A percentile compares a stretch with the other conserved stretches of the same genome.
These are phyloP conservation scores for Furcula furcula DNA, from an alignment of 2,888 invertebrate species.

Conservation along the genomic window DNA sequence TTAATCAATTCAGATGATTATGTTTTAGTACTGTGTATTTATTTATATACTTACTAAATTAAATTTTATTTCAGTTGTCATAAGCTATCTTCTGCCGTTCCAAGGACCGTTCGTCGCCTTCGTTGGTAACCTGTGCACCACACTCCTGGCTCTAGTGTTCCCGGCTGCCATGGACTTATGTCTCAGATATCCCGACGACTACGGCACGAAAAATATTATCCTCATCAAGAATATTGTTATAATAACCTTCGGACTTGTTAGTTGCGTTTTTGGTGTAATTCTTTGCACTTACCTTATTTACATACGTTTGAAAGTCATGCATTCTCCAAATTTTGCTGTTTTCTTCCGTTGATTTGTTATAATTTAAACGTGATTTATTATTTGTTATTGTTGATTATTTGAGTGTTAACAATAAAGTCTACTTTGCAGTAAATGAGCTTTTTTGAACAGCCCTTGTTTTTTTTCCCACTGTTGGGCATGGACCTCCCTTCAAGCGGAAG, in stretches of 20 bases:
- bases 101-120: conserved; percentile 62
- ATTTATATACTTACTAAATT: too few species aligned
- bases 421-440: too few species aligned
- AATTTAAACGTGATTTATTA: too few species aligned
- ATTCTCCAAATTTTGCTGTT: background rate
- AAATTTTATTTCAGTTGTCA: conserved; percentile 48
- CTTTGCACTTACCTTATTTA: conserved; percentile 45
- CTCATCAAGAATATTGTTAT: conserved; percentile 45
- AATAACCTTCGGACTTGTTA: conserved; percentile 35
- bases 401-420: too few species aligned
- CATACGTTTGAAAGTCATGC: conserved; percentile 21
- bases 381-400: too few species aligned
- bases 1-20: too few species aligned
- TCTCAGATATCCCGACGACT: conserved; percentile 48
- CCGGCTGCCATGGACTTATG: conserved; percentile 60
- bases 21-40: too few species aligned
- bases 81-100: conserved; percentile 48
- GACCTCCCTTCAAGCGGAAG: too few species aligned
- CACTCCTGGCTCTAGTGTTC: conserved; percentile 49
- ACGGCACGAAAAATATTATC: conserved; percentile 37
- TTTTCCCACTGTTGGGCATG: too few species aligned
- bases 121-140: conserved; percentile 56
- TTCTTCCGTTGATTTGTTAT: too few species aligned
- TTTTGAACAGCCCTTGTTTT: too few species aligned
- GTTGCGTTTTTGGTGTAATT: conserved; percentile 38